phyloP scores from a whole-genome alignment of 2,888 invertebrate species.

The Drosophila paranaensis region DNA sequence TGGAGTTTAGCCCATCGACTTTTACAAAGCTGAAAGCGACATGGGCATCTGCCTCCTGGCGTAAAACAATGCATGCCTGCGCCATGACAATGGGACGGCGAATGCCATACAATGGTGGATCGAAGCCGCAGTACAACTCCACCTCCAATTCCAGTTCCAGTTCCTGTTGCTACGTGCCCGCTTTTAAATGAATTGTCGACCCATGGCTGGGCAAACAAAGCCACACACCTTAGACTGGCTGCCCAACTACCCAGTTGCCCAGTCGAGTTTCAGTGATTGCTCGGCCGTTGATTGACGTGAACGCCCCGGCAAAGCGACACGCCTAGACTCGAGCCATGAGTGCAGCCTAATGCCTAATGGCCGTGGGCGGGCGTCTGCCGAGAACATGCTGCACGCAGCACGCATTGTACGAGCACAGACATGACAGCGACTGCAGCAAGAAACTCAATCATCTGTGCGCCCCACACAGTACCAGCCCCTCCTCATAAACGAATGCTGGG shows the following conservation, averaged over 20 bases:
- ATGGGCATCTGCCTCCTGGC: conserved; percentile 28
- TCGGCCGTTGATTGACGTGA: conserved; percentile 50
- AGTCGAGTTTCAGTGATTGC: conserved; percentile 35
- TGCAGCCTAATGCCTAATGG: conserved; percentile 60
- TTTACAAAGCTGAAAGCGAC: conserved; percentile 46
- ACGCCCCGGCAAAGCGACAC: conserved; percentile 50
- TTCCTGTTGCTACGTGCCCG: conserved; percentile 38
- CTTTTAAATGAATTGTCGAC: conserved; percentile 73
- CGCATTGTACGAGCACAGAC: conserved; percentile 18
- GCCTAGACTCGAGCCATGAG: conserved; percentile 39
- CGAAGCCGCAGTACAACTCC: not conserved
- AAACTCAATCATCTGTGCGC: conserved; percentile 64
- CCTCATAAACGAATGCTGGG: conserved; percentile 34
- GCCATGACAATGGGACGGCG: conserved; percentile 2
- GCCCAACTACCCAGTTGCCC: not conserved
- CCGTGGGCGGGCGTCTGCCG: conserved; percentile 10
- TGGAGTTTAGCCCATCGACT: no score
- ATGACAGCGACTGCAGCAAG: conserved; percentile 43
- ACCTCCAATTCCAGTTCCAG: conserved; percentile 10
- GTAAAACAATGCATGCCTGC: conserved; percentile 37
- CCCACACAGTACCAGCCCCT: conserved; percentile 30
- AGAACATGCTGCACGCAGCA: conserved; percentile 8
- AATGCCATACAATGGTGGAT: not conserved
- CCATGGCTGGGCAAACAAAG: conserved; percentile 61
- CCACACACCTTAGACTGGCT: conserved; percentile 40